Percentiles rank a stretch among this genome's conserved stretches.
These are phyloP conservation scores for Leptinotarsa lineolata DNA, from an alignment of 1,140 invertebrate genomes.

Conservation along the genomic window DNA sequence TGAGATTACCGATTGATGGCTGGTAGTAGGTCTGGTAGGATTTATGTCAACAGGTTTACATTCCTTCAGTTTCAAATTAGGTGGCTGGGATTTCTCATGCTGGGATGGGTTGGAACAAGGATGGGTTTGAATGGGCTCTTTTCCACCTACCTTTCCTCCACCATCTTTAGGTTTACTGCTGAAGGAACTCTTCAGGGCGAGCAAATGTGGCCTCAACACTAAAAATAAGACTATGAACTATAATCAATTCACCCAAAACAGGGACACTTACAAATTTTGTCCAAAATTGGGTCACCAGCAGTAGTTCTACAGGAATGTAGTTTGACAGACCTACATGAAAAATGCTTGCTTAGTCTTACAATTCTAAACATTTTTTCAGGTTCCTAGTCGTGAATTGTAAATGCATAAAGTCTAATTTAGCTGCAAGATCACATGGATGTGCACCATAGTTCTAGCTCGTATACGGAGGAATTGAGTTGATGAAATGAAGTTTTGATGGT, in stretches of 20 bases:
- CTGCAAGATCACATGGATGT: constrained; percentile 4
- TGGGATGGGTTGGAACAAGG: constrained; percentile 23
- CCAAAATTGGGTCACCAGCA: neutral
- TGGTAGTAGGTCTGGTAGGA: constrained; percentile 21
- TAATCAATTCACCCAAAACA: neutral
- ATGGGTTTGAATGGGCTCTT: constrained; percentile 29
- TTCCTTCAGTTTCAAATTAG: constrained; percentile 36
- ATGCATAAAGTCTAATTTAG: neutral
- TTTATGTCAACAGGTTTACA: constrained; percentile 42
- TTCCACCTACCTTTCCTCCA: constrained; percentile 34
- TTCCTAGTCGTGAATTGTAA: neutral
- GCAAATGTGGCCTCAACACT: constrained; percentile 20
- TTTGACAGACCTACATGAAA: constrained; percentile 8
- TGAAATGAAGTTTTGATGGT: constrained; percentile 5
- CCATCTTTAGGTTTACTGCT: constrained; percentile 10
- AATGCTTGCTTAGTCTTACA: neutral
- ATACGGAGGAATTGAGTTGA: neutral
- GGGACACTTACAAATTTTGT: constrained; percentile 9
- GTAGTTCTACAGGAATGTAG: neutral
- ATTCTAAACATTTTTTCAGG: constrained; percentile 16
- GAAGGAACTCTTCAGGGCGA: constrained; percentile 4
- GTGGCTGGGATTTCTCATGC: constrained; percentile 1
- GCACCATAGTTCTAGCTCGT: neutral
- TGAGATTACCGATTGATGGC: too few relatives aligned
- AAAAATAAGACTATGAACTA: neutral